Evolutionary conservation across 2,797 vertebrate species (phyloP), one percentile per base, ranked within the genome.

Genomic region (Euthynnus affinis): DNA sequence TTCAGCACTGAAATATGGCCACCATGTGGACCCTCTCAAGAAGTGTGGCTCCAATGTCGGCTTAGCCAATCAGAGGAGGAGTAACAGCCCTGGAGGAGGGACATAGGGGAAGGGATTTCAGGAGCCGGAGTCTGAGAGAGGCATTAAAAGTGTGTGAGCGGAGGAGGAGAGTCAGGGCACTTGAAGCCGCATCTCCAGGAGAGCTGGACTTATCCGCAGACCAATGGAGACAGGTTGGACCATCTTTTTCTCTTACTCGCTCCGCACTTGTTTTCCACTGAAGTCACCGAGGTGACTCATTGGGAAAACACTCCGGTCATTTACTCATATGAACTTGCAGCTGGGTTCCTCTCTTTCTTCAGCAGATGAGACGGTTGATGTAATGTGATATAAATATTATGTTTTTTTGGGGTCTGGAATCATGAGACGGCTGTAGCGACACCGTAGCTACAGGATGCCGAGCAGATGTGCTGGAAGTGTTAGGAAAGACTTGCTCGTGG

Each of bases 21-120:
- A 81, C 93, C 92, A 92, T 93, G 92, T 93, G 91, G 93, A 92
- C 87, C 81, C 77, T 86, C 84, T 92, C 79, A 87, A 83, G 83
- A 80, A 89, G 89, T 75, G 87, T 88, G 87, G 88, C 85, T 82
- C 77, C 71, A 57, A 65, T 53, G 56, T 78, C 59, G 9, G 72
- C 27, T 23, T 5, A n/a, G 83, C 92, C 93, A 93, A 93, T 93
- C 86, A 68, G 86, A 71, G 63, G 25, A 27, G 46, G 55, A 25
- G 51, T 14, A 57, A 52, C 15, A 56, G 67, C 48, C 56, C 37
- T 4, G 71, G 86, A 74, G 89, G 91, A 49, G 85, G 87, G 73
- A 29, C 67, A 1, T 48, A 66, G 80, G 90, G 79, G 89, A 74
- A 89, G 87, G 89, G 84, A 81, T 49, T 18, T 74, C 18, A 5